Conservation (phyloP, 2,797 vertebrate genomes). For the Manis pentadactyla region DNA sequence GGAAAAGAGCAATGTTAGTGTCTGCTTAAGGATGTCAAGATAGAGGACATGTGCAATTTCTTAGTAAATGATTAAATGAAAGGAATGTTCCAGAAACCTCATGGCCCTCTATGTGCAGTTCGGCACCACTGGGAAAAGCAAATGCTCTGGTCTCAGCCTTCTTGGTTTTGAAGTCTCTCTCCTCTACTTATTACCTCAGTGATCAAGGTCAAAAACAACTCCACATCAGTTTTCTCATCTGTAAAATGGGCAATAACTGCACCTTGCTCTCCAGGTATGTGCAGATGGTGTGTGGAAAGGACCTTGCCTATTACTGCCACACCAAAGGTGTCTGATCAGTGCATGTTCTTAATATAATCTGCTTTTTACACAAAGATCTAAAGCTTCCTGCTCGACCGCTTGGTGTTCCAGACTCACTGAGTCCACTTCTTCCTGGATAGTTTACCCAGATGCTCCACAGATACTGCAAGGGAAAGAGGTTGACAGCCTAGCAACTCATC, state of each 20-base stretch:
- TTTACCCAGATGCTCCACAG: not conserved
- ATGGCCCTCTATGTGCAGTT: not conserved
- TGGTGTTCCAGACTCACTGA: too few relatives aligned
- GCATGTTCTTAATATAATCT: not conserved
- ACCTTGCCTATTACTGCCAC: not conserved
- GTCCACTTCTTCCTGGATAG: fast-evolving
- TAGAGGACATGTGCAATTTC: not conserved
- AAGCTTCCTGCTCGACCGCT: not conserved
- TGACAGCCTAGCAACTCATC: not conserved
- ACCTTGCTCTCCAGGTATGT: not conserved
- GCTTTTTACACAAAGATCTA: not conserved
- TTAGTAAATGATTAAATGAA: not conserved
- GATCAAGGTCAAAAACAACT: not conserved
- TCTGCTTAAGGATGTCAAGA: not conserved
- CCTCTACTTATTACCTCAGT: not conserved
- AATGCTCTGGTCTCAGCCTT: not conserved
- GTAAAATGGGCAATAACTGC: not conserved
- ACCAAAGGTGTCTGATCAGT: not conserved
- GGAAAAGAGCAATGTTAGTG: not conserved
- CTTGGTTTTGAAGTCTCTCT: not conserved
- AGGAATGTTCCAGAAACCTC: not conserved
- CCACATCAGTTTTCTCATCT: not conserved
- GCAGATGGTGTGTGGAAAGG: not conserved
- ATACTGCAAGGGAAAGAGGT: not conserved
- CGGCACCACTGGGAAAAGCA: not conserved